Evolutionary conservation across 1,140 invertebrate genomes (phyloP).

Genomic region (Teleopsis dalmanni): DNA sequence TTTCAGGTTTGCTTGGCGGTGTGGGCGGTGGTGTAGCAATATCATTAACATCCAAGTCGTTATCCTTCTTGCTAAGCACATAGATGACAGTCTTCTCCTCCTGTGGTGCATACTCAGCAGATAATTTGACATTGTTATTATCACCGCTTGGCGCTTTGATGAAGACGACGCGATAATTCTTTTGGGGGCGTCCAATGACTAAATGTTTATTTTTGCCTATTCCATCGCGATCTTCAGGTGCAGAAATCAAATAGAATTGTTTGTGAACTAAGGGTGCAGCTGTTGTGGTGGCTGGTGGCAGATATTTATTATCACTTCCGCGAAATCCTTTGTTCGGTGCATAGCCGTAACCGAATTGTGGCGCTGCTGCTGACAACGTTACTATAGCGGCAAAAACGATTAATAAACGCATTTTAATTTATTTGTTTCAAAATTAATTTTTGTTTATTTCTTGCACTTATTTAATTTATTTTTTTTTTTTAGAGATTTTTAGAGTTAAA

Average conservation of each 20-base stretch:
- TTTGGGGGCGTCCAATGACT: slow-evolving; percentile 53
- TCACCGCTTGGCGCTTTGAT: slow-evolving; percentile 73
- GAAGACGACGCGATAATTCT: slow-evolving; percentile 81
- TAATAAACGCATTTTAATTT: slow-evolving; percentile 8
- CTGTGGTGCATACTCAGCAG: slow-evolving; percentile 43
- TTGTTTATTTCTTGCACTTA: too few species aligned
- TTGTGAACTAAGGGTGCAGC: slow-evolving; percentile 36
- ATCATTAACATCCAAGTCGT: slow-evolving; percentile 51
- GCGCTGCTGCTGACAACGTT: slow-evolving; percentile 15
- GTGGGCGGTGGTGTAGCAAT: slow-evolving; percentile 68
- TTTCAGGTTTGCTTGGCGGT: slow-evolving; percentile 63
- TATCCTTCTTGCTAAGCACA: slow-evolving; percentile 72
- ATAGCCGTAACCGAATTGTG: slow-evolving; percentile 32
- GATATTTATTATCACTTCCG: slow-evolving; percentile 38
- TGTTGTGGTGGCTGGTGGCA: slow-evolving; percentile 34
- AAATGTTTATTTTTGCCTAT: slow-evolving; percentile 34
- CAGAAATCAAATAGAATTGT: slow-evolving; percentile 40
- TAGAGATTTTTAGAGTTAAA: too few species aligned
- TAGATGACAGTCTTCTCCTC: slow-evolving; percentile 83
- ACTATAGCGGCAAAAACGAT: slow-evolving; percentile 12
- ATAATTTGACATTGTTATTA: slow-evolving; percentile 48
- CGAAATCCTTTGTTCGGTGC: slow-evolving; percentile 8
- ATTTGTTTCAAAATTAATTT: too few species aligned
- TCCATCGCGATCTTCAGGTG: slow-evolving; percentile 35
- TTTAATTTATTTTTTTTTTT: too few species aligned